Conservation (phyloP, 2,888 invertebrate species). For the Oegoconia quadripuncta region DNA sequence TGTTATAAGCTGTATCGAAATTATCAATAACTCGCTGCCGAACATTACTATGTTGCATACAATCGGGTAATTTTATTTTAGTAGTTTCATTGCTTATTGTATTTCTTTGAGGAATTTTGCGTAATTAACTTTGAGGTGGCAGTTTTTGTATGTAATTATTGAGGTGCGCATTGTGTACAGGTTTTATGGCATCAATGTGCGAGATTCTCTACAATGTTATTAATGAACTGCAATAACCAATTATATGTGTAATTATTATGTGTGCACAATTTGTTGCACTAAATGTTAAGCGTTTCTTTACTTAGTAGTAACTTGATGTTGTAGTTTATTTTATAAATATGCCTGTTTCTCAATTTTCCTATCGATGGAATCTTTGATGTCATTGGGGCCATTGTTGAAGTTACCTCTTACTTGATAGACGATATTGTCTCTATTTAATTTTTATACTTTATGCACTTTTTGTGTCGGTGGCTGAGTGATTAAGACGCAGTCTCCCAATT, state of each 20-base stretch:
- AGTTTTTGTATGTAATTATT: slow-evolving; percentile 62
- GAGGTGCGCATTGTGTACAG: slow-evolving; percentile 36
- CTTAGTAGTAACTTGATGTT: background rate
- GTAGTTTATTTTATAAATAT: background rate
- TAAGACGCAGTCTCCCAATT: no score
- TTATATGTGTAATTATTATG: slow-evolving; percentile 19
- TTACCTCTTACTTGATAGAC: no score
- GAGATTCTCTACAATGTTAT: slow-evolving; percentile 53
- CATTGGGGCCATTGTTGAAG: no score
- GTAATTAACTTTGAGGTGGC: slow-evolving; percentile 66
- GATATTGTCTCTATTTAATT: no score
- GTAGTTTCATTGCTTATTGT: slow-evolving; percentile 41
- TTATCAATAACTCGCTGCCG: slow-evolving; percentile 20
- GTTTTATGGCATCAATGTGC: slow-evolving; percentile 40
- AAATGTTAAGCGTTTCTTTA: slow-evolving; percentile 14
- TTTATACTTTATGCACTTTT: no score
- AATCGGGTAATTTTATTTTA: slow-evolving; percentile 41
- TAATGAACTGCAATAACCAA: slow-evolving; percentile 50
- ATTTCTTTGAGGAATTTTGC: slow-evolving; percentile 65
- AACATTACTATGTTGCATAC: slow-evolving; percentile 48
- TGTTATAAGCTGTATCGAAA: slow-evolving; percentile 22
- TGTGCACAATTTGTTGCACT: slow-evolving; percentile 21
- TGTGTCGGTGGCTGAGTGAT: no score
- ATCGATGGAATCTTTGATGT: no score
- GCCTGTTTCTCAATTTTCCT: no score